Evolutionary conservation across 2,888 invertebrate species (phyloP).

Genomic region (Cynaeus angustus): DNA sequence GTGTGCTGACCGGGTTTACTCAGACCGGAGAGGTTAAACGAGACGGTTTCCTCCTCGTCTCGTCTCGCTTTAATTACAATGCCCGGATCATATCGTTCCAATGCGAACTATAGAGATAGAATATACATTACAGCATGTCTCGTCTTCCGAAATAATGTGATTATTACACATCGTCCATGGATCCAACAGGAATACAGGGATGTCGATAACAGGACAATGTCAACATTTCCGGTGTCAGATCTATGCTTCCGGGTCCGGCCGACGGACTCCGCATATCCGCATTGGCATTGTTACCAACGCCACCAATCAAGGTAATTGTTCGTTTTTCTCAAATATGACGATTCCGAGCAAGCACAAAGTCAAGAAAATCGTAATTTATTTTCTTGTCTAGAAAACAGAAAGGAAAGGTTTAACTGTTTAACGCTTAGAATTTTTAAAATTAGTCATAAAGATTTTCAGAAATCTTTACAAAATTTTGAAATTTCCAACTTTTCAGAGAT

Average conservation of each 20-base stretch:
- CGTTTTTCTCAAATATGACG: constrained; percentile 12
- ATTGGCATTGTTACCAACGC: constrained; percentile 57
- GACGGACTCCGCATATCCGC: constrained; percentile 61
- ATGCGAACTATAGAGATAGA: constrained; percentile 19
- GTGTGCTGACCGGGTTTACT: constrained; percentile 63
- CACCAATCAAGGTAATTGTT: constrained; percentile 54
- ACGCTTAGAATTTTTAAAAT: too few species aligned
- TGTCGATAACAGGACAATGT: constrained; percentile 67
- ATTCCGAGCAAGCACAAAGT: not conserved
- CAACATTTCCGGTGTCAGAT: constrained; percentile 67
- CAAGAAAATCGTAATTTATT: too few species aligned
- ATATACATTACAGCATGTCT: constrained; percentile 54
- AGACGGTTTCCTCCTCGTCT: constrained; percentile 56
- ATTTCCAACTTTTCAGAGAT: too few species aligned
- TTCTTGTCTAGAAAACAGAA: too few species aligned
- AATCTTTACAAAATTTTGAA: too few species aligned
- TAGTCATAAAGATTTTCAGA: too few species aligned
- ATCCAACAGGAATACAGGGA: constrained; percentile 57
- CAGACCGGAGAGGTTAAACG: constrained; percentile 57
- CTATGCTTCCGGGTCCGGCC: constrained; percentile 64
- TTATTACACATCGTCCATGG: constrained; percentile 60
- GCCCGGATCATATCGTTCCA: constrained; percentile 7
- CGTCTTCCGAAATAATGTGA: constrained; percentile 66
- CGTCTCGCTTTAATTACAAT: constrained; percentile 53
- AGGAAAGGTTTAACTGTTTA: too few species aligned